Conservation (phyloP, 2,113 vertebrate genomes). For the Laticauda laticaudata region DNA sequence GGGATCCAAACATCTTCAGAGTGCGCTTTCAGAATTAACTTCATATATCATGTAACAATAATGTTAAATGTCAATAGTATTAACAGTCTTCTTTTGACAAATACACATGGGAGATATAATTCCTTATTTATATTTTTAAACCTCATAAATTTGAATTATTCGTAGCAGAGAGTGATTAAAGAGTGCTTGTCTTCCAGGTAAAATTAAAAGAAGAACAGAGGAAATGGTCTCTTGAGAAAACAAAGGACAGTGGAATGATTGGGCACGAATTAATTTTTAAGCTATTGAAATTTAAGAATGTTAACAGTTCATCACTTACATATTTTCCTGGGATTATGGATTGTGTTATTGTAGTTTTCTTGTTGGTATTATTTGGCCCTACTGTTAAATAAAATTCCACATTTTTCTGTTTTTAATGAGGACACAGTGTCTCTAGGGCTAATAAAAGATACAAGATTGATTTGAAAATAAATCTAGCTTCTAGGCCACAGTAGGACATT, state of each 20-base stretch:
- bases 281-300: too few species aligned
- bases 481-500: neutral
- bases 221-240: neutral
- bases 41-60: neutral
- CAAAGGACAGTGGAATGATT: neutral
- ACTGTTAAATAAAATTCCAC: neutral
- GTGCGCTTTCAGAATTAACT: neutral
- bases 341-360: neutral
- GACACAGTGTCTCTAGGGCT: neutral
- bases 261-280: neutral
- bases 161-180: neutral
- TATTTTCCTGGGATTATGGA: neutral
- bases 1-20: neutral
- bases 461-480: neutral
- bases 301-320: neutral
- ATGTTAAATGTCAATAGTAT: neutral
- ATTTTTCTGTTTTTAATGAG: neutral
- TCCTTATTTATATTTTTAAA: neutral
- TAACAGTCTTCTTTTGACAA: neutral
- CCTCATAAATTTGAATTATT: neutral
- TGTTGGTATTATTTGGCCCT: neutral
- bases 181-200: neutral
- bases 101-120: neutral
- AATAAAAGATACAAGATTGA: neutral
- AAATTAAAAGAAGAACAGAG: neutral